phyloP scores from a whole-genome alignment of 1,140 invertebrate species.

The Vanessa tameamea region DNA sequence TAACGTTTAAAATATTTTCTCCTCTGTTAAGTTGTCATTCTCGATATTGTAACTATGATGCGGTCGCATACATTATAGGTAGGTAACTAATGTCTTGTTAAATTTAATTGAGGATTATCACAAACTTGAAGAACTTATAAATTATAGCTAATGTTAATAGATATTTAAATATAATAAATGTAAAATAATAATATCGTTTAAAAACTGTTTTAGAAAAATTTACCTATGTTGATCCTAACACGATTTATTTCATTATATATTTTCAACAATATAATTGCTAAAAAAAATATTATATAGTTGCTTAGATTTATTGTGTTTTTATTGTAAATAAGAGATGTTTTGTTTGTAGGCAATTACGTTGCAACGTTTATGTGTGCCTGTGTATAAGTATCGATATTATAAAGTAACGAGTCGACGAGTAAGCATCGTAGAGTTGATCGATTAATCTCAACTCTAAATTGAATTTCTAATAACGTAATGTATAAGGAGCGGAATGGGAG shows the following conservation, averaged over 20 bases:
- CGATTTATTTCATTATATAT: constrained; percentile 67
- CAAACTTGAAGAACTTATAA: constrained; percentile 75
- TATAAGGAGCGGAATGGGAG: background rate
- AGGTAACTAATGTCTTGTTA: constrained; percentile 78
- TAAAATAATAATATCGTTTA: constrained; percentile 73
- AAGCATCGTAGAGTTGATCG: constrained; percentile 39
- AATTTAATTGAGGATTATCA: constrained; percentile 75
- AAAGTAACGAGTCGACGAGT: constrained; percentile 36
- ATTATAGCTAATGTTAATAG: constrained; percentile 79
- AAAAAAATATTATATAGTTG: constrained; percentile 65
- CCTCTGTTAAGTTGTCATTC: constrained; percentile 65
- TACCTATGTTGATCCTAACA: constrained; percentile 76
- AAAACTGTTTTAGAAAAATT: constrained; percentile 79
- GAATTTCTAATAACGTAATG: background rate
- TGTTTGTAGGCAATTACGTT: constrained; percentile 69
- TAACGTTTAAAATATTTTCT: constrained; percentile 64
- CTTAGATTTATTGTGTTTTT: constrained; percentile 54
- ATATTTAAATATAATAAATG: constrained; percentile 74
- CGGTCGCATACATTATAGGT: constrained; percentile 65
- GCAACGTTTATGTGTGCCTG: constrained; percentile 70
- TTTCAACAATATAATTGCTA: constrained; percentile 62
- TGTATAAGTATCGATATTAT: constrained; percentile 47
- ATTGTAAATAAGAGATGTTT: constrained; percentile 68
- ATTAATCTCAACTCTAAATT: constrained; percentile 8
- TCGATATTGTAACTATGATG: constrained; percentile 52